Evolutionary conservation across 2,888 invertebrate species (phyloP), one percentile per base, ranked within the genome.

Genomic region (Baronia brevicornis): DNA sequence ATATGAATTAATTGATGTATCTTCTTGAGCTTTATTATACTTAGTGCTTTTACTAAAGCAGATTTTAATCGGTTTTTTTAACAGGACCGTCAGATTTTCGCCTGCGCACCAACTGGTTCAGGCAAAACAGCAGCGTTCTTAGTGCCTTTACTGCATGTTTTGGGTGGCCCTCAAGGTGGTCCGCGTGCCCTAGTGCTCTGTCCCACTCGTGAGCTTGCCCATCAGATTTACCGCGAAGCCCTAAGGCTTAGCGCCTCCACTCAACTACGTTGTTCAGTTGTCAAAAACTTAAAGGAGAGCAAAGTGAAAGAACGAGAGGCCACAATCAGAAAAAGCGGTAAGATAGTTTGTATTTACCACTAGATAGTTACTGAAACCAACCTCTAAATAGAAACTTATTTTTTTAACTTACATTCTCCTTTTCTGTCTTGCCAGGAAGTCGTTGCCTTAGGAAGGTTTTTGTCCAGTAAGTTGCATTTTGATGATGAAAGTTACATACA

Each of bases 41-140:
- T n/a, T n/a, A n/a, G 8, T 3, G 19, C 7, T 12, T 8, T 3
- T 1, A 11, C 11, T 8, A 3, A 18, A 22, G 5, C 7, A 11
- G n/a, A 1, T 12, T 10, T 11, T 5, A 7, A 6, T 21, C 1
- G 4, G n/a, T 9, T 37, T 3, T 19, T 9, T 3, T 22, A 22
- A 22, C 51, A 92, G 89, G 88, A 89, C 21, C 87, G 95, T 28
- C 93, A 97, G 62, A 73, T 98, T 15, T 86, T 98, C 53, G 97
- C 96, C 0, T 96, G 96, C 67, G 98, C 98, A 0, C 98, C 98
- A 0, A 99, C 98, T 0, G 98, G 98, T 1, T 97, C 97, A 0
- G 98, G 98, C 4, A 98, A 98, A 80, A 99, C 98, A 0, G 92
- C 95, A 1, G 96, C 98, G 0, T 98, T 98, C 73, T 84, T 98